Evolutionary conservation across 2,888 invertebrate species (phyloP).

Genomic region (Heteropelma amictum): DNA sequence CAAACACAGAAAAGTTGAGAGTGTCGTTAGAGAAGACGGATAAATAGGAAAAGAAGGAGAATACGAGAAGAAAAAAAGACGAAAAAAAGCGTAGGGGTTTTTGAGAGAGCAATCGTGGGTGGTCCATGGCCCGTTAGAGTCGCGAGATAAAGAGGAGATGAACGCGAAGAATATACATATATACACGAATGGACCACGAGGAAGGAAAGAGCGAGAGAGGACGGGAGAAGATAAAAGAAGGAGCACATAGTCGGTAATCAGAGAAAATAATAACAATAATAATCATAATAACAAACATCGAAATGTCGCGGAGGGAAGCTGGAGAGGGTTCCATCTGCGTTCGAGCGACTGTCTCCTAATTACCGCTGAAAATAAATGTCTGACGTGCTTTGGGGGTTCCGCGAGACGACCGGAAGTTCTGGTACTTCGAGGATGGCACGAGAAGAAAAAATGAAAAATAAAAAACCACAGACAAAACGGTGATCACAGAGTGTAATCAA

Average conservation of each 20-base stretch:
- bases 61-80: background rate
- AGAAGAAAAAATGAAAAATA: too few relatives aligned
- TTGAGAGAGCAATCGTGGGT: background rate
- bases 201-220: background rate
- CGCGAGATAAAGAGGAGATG: background rate
- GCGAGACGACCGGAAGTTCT: too few relatives aligned
- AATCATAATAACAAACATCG: background rate
- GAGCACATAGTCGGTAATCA: background rate
- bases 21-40: background rate
- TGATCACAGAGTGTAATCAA: too few relatives aligned
- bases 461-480: too few relatives aligned
- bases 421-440: too few relatives aligned
- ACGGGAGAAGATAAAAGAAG: background rate
- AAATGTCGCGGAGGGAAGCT: background rate
- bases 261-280: background rate
- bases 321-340: background rate
- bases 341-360: constrained; percentile 12
- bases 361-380: constrained; percentile 6
- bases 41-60: background rate
- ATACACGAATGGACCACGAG: background rate
- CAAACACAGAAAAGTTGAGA: background rate
- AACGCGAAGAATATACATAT: background rate
- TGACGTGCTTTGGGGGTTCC: too few relatives aligned
- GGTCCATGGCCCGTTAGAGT: background rate
- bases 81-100: background rate